Evolutionary conservation across 2,797 vertebrate genomes (phyloP).

Genomic region (Premnoplex brunnescens): DNA sequence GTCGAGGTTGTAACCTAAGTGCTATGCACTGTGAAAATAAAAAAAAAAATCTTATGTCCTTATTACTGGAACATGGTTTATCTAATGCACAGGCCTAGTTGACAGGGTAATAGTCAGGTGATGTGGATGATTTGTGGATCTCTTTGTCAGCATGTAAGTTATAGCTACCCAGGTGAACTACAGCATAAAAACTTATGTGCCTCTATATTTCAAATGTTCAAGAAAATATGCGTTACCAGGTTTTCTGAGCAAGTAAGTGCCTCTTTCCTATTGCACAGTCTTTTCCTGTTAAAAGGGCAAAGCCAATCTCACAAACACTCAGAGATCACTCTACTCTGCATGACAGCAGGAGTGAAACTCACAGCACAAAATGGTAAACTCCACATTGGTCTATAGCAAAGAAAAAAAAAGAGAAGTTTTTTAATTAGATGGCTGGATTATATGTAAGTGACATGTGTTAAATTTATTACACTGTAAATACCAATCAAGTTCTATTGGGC

Average conservation of each 20-base stretch:
- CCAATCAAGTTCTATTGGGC: not conserved
- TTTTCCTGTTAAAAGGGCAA: not conserved
- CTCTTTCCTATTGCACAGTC: not conserved
- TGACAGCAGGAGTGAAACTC: not conserved
- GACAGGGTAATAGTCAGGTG: conserved; percentile 40
- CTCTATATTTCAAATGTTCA: conserved; percentile 23
- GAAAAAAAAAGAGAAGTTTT: not conserved
- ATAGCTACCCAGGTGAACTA: conserved; percentile 26
- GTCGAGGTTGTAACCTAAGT: not conserved
- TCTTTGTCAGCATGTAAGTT: conserved; percentile 55
- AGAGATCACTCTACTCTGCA: not conserved
- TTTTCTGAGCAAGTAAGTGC: not conserved
- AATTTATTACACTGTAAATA: not conserved
- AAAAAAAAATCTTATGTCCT: conserved; percentile 15
- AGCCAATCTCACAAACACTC: not conserved
- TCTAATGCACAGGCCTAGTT: not conserved
- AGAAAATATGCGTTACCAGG: not conserved
- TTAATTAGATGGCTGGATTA: not conserved
- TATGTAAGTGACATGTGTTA: not conserved
- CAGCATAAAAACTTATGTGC: conserved; percentile 39
- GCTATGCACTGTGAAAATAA: conserved; percentile 2
- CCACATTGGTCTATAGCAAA: not conserved
- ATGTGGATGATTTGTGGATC: conserved; percentile 46
- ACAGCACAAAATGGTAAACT: not conserved
- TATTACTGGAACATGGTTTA: conserved; percentile 40